A percentile compares a stretch with the other conserved stretches of the same genome.
Conservation (phyloP, 2,113 vertebrate species). For the Saiga tatarica region DNA sequence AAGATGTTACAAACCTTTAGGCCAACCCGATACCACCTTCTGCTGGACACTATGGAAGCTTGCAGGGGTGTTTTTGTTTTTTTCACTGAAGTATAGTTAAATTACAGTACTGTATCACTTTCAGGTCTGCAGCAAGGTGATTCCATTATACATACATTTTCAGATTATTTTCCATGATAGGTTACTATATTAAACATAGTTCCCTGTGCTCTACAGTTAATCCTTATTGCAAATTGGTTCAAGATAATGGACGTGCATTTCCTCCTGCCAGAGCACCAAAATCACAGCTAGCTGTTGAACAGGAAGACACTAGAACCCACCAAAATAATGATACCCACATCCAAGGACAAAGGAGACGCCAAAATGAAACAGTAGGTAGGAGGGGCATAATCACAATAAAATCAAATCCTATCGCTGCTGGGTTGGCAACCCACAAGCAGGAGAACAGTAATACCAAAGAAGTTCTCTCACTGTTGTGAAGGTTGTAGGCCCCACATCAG, state of each 20-base stretch:
- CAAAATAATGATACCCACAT: not conserved
- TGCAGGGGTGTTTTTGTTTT: not conserved
- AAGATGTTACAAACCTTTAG: not conserved
- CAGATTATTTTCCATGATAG: not conserved
- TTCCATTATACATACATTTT: not conserved
- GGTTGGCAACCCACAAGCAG: not conserved
- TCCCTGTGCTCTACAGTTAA: not conserved
- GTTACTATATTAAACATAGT: not conserved
- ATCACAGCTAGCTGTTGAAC: not conserved
- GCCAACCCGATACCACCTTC: not conserved
- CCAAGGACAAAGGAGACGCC: not conserved
- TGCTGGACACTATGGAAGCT: not conserved
- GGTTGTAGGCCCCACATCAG: not conserved
- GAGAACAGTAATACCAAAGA: not conserved
- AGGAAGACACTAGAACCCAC: not conserved
- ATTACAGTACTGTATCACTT: not conserved
- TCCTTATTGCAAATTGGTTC: not conserved
- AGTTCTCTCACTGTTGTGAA: not conserved
- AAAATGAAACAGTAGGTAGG: not conserved
- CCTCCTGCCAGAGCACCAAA: not conserved
- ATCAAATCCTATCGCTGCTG: not conserved
- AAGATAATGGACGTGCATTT: not conserved
- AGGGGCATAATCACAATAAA: not conserved
- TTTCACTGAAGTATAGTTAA: not conserved
- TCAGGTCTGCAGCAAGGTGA: not conserved